Base-by-base conservation (phyloP, 2,113 vertebrate species). In the Orcinus orca region DNA sequence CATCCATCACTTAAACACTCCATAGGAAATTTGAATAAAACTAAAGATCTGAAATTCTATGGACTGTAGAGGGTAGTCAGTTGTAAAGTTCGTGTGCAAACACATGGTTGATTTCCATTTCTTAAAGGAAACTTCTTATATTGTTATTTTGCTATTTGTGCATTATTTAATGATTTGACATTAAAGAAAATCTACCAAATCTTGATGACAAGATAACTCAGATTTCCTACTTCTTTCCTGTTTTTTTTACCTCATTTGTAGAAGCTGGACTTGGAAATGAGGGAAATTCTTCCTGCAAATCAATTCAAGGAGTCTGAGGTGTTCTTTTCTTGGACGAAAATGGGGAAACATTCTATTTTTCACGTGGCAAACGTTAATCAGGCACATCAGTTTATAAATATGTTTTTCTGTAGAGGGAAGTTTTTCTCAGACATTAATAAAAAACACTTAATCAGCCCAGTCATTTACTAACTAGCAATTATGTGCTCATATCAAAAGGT, bases 41-140 rank as follows among this genome's bases (percentile, higher is more conserved):
- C 86, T 96, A 98, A 98, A 97, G 97, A 97, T 98, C 97, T 92
- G 96, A 98, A 98, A 97, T 82, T 76, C 92, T 97, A 88, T 67
- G 97, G 84, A 96, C 87, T 97, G 85, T 88, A 92, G 96, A 98
- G 68, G 36, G 80, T 90, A 97, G 93, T 97, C 97, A 98, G 76
- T 76, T 97, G 62, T 97, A 97, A 98, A 98, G 88, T 93, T 97
- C 97, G 94, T 95, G 86, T 96, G 31, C 50, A 97, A 96, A 98
- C 92, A 91, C 53, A 83, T 81, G 70, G 96, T 93, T 93, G 71
- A 95, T 94, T 95, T 85, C 80, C 65, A 55, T 81, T 97, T 94
- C 93, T 93, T 95, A 97, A 98, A 97, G 65, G 25, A 87, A 67
- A 63, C 29, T 96, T 97, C 65, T 76, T 95, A 26, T 90, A n/a